Evolutionary conservation across 2,888 invertebrate genomes (phyloP).

Genomic region (Campoletis raptor): DNA sequence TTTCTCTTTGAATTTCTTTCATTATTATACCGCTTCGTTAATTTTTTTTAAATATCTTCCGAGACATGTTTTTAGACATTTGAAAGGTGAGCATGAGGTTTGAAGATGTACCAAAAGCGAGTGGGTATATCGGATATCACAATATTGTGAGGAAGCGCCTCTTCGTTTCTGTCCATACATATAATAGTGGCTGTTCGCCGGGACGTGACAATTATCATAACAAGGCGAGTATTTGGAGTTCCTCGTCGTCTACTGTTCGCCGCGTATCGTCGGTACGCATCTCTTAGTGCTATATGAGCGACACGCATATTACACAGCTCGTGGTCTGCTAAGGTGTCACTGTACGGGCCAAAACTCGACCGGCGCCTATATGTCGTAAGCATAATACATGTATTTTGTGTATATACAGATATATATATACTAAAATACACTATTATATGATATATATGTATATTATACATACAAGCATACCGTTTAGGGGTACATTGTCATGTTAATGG

Average conservation of each 20-base stretch:
- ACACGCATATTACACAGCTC: slow-evolving; percentile 75
- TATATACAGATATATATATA: slow-evolving; percentile 12
- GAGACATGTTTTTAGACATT: neutral
- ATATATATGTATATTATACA: slow-evolving; percentile 67
- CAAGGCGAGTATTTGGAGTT: slow-evolving; percentile 81
- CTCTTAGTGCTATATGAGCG: slow-evolving; percentile 62
- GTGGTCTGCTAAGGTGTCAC: slow-evolving; percentile 66
- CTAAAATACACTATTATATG: slow-evolving; percentile 38
- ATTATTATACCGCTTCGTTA: neutral
- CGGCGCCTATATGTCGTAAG: slow-evolving; percentile 41
- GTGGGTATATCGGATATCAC: slow-evolving; percentile 79
- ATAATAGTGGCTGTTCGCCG: slow-evolving; percentile 63
- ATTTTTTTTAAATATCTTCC: neutral
- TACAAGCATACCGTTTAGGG: slow-evolving; percentile 79
- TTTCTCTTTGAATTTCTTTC: neutral
- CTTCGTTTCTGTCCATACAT: slow-evolving; percentile 50
- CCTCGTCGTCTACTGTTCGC: slow-evolving; percentile 67
- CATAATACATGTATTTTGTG: slow-evolving; percentile 19
- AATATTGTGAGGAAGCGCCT: slow-evolving; percentile 80
- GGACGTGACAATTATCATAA: slow-evolving; percentile 82
- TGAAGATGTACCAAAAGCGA: slow-evolving; percentile 8
- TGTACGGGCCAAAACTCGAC: slow-evolving; percentile 33
- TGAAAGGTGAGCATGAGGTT: slow-evolving; percentile 13
- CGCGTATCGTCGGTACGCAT: slow-evolving; percentile 77
- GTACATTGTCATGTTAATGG: slow-evolving; percentile 82